phyloP scores from a whole-genome alignment of 2,797 vertebrate species.

The Pagetopsis macropterus region DNA sequence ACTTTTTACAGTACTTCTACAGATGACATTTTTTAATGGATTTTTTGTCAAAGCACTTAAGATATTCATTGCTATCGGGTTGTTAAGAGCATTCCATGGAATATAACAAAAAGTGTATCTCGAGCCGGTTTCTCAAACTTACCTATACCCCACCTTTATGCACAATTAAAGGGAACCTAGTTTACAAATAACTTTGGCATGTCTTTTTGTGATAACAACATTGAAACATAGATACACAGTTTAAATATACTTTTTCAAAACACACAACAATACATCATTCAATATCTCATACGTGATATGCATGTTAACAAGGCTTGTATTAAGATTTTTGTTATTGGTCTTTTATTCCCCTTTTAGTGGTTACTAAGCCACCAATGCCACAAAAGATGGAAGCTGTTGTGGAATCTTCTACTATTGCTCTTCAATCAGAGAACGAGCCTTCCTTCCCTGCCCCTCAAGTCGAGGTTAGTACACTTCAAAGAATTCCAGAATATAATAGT shows the following conservation, averaged over 20 bases:
- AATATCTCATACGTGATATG: too few relatives aligned
- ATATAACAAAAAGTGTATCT: too few relatives aligned
- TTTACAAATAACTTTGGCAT: neutral
- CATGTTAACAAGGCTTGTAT: neutral
- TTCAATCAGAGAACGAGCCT: constrained; percentile 31
- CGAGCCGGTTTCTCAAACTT: too few relatives aligned
- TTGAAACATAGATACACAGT: neutral
- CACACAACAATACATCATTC: too few relatives aligned
- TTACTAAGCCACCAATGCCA: constrained; percentile 43
- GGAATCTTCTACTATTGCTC: constrained; percentile 35
- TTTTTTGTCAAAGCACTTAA: too few relatives aligned
- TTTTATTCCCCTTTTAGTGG: constrained; percentile 42
- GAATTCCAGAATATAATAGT: neutral
- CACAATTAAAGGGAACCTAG: neutral
- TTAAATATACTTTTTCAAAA: neutral
- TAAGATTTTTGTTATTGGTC: neutral
- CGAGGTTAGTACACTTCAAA: constrained; percentile 44
- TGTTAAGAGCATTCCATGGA: too few relatives aligned
- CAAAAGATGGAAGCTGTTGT: constrained; percentile 21
- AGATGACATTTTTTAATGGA: too few relatives aligned
- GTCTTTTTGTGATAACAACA: neutral
- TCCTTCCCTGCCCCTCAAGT: constrained; percentile 23
- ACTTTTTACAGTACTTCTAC: too few relatives aligned
- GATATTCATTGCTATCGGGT: too few relatives aligned
- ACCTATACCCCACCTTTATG: neutral